Evolutionary conservation across 2,113 vertebrate genomes (phyloP).

Genomic region (Barnardius zonarius): DNA sequence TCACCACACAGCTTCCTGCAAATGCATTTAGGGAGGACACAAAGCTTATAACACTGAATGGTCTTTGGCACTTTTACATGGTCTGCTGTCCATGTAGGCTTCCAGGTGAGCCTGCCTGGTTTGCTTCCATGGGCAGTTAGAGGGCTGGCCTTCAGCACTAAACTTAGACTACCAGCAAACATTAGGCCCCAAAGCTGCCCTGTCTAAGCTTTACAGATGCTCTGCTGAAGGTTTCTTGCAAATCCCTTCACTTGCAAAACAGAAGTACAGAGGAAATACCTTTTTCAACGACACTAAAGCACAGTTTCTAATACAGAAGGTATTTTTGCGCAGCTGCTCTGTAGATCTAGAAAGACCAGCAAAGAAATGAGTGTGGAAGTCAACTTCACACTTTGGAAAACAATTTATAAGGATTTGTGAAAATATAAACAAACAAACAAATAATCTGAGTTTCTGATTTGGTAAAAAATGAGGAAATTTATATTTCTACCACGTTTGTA

Average conservation of each 20-base stretch:
- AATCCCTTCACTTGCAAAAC: background rate
- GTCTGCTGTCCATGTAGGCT: background rate
- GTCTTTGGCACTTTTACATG: background rate
- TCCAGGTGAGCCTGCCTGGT: background rate
- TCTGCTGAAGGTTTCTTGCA: background rate
- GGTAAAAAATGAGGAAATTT: background rate
- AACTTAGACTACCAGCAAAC: background rate
- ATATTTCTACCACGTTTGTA: background rate
- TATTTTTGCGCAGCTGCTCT: background rate
- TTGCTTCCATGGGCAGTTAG: background rate
- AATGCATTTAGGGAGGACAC: background rate
- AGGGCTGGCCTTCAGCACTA: background rate
- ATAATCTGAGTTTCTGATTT: background rate
- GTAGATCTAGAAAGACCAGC: background rate
- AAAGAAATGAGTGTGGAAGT: background rate
- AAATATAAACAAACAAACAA: background rate
- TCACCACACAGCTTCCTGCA: background rate
- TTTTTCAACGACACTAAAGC: background rate
- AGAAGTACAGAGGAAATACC: background rate
- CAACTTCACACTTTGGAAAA: background rate
- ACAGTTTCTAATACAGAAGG: background rate
- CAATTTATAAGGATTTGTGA: background rate
- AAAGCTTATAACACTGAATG: background rate
- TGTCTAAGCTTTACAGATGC: background rate
- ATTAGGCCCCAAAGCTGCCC: background rate